Evolutionary conservation across 2,113 vertebrate species (phyloP), one percentile per base, ranked within the genome.

Genomic region (Mesembrinibis cayennensis): DNA sequence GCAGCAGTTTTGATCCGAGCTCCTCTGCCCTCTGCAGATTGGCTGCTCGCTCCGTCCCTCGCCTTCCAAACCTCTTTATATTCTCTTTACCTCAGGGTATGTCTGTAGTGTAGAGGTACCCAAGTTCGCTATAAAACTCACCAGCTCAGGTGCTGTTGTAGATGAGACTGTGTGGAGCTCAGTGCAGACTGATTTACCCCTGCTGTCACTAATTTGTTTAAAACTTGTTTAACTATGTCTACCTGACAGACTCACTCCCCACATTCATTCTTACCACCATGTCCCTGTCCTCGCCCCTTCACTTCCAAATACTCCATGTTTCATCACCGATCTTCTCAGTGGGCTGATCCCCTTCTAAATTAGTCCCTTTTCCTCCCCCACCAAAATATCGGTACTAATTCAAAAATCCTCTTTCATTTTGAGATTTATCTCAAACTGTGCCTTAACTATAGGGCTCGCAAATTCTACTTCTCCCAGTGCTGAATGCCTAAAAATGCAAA

Each of bases 81-180:
- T 76, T 94, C 93, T 82, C 95, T 93, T 95, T 87, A 89, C 93
- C 77, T 65, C 93, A 22, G 87, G 89, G 84, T 79, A 81, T 72
- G 65, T 65, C 30, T 89, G 56, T 55, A 56, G 66, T 20, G 70
- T 73, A 56, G 80, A 89, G 53, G 74, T 34, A 61, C 53, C 70
- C 1, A 26, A 76, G 70, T 10, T 18, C 63, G 67, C 79, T 73
- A 8, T 2, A 62, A 49, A 83, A 70, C 79, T 83, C 32, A 1
- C 27, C 63, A 30, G 71, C 67, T 69, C 72, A 47, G 80, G 52
- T 55, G 52, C 65, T 65, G 84, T 69, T 55, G 50, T 8, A 32
- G 65, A 70, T 29, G 45, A 84, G 69, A 38, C 3, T 29, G 32
- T 30, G 26, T 11, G 38, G 83, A 89, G 91, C 65, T 72, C 56